Conservation (phyloP, 2,888 invertebrate genomes). For the Drosophila barbarae region DNA sequence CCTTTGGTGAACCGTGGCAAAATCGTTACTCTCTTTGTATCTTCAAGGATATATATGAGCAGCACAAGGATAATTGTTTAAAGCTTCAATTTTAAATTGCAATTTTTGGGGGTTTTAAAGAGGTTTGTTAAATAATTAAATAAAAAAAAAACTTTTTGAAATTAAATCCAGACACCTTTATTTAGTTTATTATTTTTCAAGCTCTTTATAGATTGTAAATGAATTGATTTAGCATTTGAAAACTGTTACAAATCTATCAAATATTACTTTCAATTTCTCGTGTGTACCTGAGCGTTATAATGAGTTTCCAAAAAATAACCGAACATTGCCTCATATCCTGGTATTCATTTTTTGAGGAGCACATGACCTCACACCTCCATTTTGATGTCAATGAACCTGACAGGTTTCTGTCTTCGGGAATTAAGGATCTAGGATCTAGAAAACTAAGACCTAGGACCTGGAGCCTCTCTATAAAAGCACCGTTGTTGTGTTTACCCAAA, state of each 20-base stretch:
- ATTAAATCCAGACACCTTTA: too few relatives aligned
- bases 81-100: neutral
- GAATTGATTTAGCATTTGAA: neutral
- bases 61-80: neutral
- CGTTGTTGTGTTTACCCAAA: conserved; percentile 28
- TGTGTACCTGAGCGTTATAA: conserved; percentile 8
- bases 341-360: conserved; percentile 2
- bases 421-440: neutral
- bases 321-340: neutral
- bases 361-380: conserved; percentile 1
- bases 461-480: conserved; percentile 31
- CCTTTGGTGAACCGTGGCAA: conserved; percentile 12
- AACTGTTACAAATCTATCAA: neutral
- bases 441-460: neutral
- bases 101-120: neutral
- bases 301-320: neutral
- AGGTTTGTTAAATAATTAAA: neutral
- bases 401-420: neutral
- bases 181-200: too few relatives aligned
- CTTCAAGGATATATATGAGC: conserved; percentile 2
- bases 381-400: conserved; percentile 37
- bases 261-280: neutral
- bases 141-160: neutral
- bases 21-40: conserved; percentile 12
- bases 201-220: too few relatives aligned